These are phyloP conservation scores for Bryconaethiops microstoma DNA, from an alignment of 2,797 vertebrate species.

Conservation along the genomic window DNA sequence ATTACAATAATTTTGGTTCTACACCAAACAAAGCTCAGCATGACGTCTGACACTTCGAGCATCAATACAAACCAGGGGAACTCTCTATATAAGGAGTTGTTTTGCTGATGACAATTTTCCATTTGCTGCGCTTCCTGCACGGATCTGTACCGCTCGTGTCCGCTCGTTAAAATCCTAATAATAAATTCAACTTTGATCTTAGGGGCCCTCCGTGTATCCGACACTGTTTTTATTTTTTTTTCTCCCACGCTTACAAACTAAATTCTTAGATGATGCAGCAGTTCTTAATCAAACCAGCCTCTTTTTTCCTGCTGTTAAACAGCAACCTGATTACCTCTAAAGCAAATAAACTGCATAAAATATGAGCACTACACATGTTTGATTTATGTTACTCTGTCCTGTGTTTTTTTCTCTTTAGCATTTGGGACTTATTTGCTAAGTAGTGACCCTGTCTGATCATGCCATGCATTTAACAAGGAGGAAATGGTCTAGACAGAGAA, in stretches of 20 bases:
- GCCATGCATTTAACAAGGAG: conserved; percentile 20
- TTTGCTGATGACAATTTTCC: no score
- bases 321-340: background rate
- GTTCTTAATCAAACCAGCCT: background rate
- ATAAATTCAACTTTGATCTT: no score
- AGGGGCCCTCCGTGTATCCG: no score
- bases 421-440: conserved; percentile 36
- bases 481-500: conserved; percentile 36
- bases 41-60: no score
- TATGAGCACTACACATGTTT: conserved; percentile 1
- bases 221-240: background rate
- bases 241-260: background rate
- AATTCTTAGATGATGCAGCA: background rate
- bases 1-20: no score
- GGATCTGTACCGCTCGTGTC: no score
- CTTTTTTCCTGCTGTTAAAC: background rate
- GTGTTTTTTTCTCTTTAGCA: background rate
- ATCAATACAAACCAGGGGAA: no score
- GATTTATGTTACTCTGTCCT: background rate
- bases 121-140: no score
- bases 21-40: no score
- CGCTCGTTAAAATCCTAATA: no score
- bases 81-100: no score
- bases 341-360: background rate
- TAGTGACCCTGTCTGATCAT: conserved; percentile 35